A percentile compares a stretch with the other conserved stretches of the same genome.
Evolutionary conservation across 2,797 vertebrate genomes (phyloP).

Genomic region (Neosilurus hyrtlii): DNA sequence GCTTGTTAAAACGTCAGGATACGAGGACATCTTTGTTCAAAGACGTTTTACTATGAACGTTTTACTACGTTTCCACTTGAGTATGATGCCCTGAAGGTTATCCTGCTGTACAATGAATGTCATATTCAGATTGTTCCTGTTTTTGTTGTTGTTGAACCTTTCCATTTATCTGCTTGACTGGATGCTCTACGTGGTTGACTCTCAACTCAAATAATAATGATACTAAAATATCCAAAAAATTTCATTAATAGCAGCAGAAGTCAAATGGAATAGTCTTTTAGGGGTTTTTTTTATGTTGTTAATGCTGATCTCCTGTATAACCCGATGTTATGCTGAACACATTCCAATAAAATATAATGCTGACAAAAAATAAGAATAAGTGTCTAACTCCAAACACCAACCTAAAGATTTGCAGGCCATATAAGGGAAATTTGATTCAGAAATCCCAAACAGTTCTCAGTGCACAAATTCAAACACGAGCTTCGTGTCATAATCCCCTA

Average conservation of each 20-base stretch:
- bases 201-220: neutral
- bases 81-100: neutral
- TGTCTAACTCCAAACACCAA: too few relatives aligned
- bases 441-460: neutral
- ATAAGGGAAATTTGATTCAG: neutral
- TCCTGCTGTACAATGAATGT: neutral
- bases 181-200: neutral
- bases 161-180: neutral
- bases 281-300: neutral
- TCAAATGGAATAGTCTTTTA: neutral
- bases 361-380: too few relatives aligned
- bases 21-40: conserved; percentile 8
- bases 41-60: conserved; percentile 2
- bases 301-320: neutral
- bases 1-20: neutral
- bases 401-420: neutral
- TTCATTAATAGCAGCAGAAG: neutral
- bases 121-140: neutral
- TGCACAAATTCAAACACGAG: neutral
- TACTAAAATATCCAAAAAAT: neutral
- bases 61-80: neutral
- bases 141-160: neutral
- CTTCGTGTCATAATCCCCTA: neutral
- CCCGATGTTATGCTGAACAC: neutral
- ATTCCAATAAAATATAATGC: too few relatives aligned